A percentile compares a stretch with the other conserved stretches of the same genome.
These are phyloP conservation scores for Gambusia holbrooki DNA, from an alignment of 2,113 vertebrate genomes.

Conservation along the genomic window DNA sequence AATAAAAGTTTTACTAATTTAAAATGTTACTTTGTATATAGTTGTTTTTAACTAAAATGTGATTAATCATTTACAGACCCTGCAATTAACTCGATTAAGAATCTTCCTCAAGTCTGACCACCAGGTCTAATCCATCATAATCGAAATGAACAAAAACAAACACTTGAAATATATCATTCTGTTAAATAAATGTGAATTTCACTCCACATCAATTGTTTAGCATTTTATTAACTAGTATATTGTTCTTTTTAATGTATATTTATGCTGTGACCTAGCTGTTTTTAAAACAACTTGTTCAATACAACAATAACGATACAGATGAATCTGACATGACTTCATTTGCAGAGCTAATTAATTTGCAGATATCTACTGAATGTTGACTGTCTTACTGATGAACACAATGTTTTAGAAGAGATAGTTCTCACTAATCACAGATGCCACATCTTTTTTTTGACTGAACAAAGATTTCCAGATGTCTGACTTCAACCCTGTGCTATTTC, in stretches of 20 bases:
- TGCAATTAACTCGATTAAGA: too few species aligned
- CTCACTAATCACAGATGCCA: neutral
- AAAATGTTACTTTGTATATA: too few species aligned
- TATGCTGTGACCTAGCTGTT: neutral
- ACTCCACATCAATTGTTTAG: neutral
- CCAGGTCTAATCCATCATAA: too few species aligned
- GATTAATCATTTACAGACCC: too few species aligned
- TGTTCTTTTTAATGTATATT: neutral
- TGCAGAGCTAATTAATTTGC: neutral
- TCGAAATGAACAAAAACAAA: too few species aligned
- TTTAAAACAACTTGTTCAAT: neutral
- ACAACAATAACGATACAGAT: neutral
- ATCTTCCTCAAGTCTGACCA: too few species aligned
- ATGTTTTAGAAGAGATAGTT: conserved; percentile 12
- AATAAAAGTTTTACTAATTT: too few species aligned
- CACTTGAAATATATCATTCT: too few species aligned
- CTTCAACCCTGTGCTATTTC: neutral
- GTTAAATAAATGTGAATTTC: too few species aligned
- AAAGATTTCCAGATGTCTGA: neutral
- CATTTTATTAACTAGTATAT: neutral
- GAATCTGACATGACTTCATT: conserved; percentile 34
- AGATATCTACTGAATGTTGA: conserved; percentile 3
- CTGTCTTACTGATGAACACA: neutral
- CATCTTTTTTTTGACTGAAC: neutral
- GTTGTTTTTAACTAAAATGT: too few species aligned